A percentile compares a stretch with the other conserved stretches of the same genome.
Conservation (phyloP, 64 coral and sea anemone genomes). For the Exaiptasia diaphana region DNA sequence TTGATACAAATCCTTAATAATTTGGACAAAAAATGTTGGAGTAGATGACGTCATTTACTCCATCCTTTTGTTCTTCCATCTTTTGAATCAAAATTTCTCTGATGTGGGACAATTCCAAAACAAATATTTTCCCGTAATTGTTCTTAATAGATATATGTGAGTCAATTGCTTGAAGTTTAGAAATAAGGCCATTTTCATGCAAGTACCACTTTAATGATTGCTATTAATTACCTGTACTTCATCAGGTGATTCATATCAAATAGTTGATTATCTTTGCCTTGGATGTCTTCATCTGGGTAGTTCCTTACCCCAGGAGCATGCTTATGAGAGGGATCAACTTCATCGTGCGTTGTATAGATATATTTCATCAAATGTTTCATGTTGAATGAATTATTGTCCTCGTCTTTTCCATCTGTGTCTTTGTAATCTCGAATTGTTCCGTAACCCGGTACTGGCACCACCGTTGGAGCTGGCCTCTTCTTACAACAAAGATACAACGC, state of each 20-base stretch:
- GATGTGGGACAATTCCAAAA: too few species aligned
- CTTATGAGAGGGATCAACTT: neutral
- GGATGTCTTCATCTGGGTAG: constrained; percentile 30
- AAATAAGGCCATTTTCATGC: too few species aligned
- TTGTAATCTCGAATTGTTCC: constrained; percentile 40
- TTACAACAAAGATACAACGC: constrained; percentile 24
- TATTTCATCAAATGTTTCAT: constrained; percentile 48
- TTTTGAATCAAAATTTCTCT: too few species aligned
- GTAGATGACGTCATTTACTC: too few species aligned
- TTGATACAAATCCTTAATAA: too few species aligned
- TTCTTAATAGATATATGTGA: too few species aligned
- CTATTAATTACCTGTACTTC: constrained; percentile 7
- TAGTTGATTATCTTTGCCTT: constrained; percentile 28
- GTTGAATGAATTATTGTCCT: constrained; percentile 37
- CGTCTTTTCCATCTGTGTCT: constrained; percentile 19
- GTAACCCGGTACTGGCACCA: neutral
- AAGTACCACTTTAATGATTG: neutral
- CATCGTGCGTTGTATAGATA: constrained; percentile 9
- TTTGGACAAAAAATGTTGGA: too few species aligned
- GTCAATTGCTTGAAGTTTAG: too few species aligned
- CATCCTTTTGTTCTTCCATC: too few species aligned
- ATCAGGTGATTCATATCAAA: constrained; percentile 31
- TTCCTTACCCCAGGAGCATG: constrained; percentile 13
- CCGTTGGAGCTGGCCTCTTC: neutral
- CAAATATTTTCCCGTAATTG: too few species aligned